These are phyloP conservation scores for Uloborus plumipes DNA, from an alignment of 2,888 invertebrate species.

Conservation along the genomic window DNA sequence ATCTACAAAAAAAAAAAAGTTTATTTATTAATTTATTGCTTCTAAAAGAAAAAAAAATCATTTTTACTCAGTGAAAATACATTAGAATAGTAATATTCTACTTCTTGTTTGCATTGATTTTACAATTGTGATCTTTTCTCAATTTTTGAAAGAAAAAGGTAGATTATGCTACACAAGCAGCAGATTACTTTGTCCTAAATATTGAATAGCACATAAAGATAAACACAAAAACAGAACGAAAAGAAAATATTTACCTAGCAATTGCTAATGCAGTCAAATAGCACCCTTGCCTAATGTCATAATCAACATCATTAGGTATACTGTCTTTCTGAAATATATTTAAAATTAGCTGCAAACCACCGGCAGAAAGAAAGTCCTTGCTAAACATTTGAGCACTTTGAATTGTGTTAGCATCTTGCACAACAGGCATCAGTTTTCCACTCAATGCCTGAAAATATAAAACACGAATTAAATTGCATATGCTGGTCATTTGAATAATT, in stretches of 20 bases:
- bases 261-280: conserved; percentile 73
- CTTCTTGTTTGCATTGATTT: too few species aligned
- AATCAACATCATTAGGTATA: conserved; percentile 72
- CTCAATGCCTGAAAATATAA: conserved; percentile 71
- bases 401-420: conserved; percentile 69
- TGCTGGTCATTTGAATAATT: background rate
- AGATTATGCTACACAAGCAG: too few species aligned
- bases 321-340: conserved; percentile 72
- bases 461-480: background rate
- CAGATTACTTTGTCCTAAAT: too few species aligned
- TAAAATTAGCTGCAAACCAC: conserved; percentile 72
- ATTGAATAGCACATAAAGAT: background rate
- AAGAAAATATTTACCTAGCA: conserved; percentile 69
- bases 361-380: conserved; percentile 72
- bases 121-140: too few species aligned
- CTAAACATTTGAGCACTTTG: conserved; percentile 71
- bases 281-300: conserved; percentile 72
- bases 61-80: too few species aligned
- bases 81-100: too few species aligned
- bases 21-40: too few species aligned
- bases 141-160: too few species aligned
- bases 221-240: background rate
- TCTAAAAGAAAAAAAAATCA: too few species aligned
- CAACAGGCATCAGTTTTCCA: conserved; percentile 72
- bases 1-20: conserved; percentile 65